phyloP scores from a whole-genome alignment of 2,888 invertebrate species.

The Leucania comma region DNA sequence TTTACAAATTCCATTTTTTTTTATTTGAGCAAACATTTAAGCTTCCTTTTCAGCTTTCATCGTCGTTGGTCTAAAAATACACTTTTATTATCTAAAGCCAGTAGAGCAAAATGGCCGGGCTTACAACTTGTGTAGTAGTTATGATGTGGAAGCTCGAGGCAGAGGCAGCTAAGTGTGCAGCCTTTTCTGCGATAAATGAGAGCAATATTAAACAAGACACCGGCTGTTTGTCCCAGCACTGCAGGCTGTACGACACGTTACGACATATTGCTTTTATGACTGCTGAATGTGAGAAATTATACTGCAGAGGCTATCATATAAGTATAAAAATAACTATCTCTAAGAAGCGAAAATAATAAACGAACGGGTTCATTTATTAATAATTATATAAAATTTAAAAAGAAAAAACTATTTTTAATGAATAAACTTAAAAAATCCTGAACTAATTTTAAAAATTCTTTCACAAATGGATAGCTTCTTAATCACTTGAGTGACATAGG shows the following conservation, averaged over 20 bases:
- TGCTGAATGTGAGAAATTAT: conserved; percentile 1
- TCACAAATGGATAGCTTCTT: too few relatives aligned
- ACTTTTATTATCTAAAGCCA: conserved; percentile 33
- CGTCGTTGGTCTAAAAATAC: conserved; percentile 39
- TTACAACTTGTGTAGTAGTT: conserved; percentile 38
- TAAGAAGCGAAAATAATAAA: conserved; percentile 8
- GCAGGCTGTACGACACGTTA: background rate
- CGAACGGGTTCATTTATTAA: background rate
- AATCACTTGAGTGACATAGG: too few relatives aligned
- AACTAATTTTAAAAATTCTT: too few relatives aligned
- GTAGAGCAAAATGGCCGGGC: conserved; percentile 20
- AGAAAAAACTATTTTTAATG: too few relatives aligned
- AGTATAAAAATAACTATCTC: background rate
- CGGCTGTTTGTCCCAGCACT: conserved; percentile 41
- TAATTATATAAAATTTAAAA: background rate
- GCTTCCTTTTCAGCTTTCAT: background rate
- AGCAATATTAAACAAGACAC: conserved; percentile 60
- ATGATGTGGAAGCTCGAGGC: conserved; percentile 19
- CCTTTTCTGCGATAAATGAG: conserved; percentile 54
- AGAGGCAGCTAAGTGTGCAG: conserved; percentile 46
- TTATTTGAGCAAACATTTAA: conserved; percentile 10
- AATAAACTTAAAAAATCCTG: too few relatives aligned
- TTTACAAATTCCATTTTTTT: conserved; percentile 3
- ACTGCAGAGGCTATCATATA: background rate
- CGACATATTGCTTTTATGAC: conserved; percentile 24